Base-by-base conservation (phyloP, 30 jellyfish, hydroid and myxozoan species). In the Mastigias papua region DNA sequence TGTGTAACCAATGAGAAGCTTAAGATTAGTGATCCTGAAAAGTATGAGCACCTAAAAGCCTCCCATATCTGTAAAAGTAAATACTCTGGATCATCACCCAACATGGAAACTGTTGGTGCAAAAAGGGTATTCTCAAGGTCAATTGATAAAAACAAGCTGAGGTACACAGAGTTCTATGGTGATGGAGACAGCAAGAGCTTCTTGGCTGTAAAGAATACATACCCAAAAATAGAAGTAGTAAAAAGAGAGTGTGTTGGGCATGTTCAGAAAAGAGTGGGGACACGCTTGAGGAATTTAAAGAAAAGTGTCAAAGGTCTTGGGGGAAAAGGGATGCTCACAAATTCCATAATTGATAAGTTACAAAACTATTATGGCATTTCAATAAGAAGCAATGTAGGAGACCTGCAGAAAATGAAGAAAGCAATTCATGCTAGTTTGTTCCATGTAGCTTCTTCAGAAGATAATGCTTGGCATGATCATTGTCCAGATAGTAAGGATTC, bases 131-230 rank as follows among this genome's bases (percentile, higher is more conserved):
- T 61, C 21, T 11, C 34, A 2, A 6, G 83, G n/a, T 46, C 83
- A 28, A 57, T 79, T 22, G 86, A 51, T 2, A 79, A 61, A 8
- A 81, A 79, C 22, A 62, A 79, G 22, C 72, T 46, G n/a, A n/a
- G n/a, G n/a, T n/a, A n/a, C n/a, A n/a, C n/a, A n/a, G n/a, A n/a
- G n/a, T n/a, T n/a, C n/a, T 70, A 65, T 30, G 93, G 93, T 8
- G 93, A 83, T 70, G 93, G 93, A 1, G 93, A 83, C 79, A 83
- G 90, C 35, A 83, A 83, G 42, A 46, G 88, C 34, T n/a, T n/a
- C n/a, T n/a, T n/a, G n/a, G n/a, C n/a, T n/a, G n/a, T n/a, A n/a
- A n/a, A n/a, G n/a, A n/a, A n/a, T n/a, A n/a, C n/a, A n/a, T 70
- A 3, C 31, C 78, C 32, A 17, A n/a, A 46, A 8, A 32, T 28